Percentiles rank a stretch among this genome's conserved stretches.
Conservation (phyloP, 2,113 vertebrate genomes). For the Ptyas mucosa region DNA sequence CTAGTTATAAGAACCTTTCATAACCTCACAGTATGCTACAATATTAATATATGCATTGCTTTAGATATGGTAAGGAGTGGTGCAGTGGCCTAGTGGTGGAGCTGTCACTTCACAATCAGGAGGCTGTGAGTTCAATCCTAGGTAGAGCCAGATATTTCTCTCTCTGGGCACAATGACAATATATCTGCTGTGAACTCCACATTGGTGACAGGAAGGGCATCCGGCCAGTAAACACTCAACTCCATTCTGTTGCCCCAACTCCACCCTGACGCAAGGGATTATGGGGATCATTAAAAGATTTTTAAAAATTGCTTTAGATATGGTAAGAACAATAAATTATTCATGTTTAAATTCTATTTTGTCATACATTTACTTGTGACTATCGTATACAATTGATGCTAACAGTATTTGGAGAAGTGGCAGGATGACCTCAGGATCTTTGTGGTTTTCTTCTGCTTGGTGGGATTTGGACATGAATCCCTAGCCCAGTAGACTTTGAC, state of each 20-base stretch:
- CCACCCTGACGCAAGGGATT: too few relatives aligned
- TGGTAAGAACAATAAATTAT: slow-evolving; percentile 1
- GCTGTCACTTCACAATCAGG: too few relatives aligned
- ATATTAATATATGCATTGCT: slow-evolving; percentile 1
- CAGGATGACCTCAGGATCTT: background rate
- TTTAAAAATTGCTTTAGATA: background rate
- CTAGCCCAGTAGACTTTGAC: background rate
- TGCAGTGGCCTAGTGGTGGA: too few relatives aligned
- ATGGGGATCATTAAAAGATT: too few relatives aligned
- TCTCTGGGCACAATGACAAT: too few relatives aligned
- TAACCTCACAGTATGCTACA: background rate
- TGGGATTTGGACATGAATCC: background rate
- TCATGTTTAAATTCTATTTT: background rate
- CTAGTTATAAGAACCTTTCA: background rate
- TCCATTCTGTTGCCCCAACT: too few relatives aligned
- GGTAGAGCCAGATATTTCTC: too few relatives aligned
- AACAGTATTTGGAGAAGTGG: background rate
- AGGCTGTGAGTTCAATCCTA: too few relatives aligned
- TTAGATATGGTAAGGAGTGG: background rate
- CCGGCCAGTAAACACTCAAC: too few relatives aligned
- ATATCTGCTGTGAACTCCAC: too few relatives aligned
- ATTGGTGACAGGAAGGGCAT: too few relatives aligned
- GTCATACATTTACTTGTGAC: too few relatives aligned
- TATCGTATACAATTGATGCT: background rate
- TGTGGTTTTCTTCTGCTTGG: background rate